These are phyloP conservation scores for Hydropsyche betteni DNA, from an alignment of 2,888 invertebrate genomes.

Conservation along the genomic window DNA sequence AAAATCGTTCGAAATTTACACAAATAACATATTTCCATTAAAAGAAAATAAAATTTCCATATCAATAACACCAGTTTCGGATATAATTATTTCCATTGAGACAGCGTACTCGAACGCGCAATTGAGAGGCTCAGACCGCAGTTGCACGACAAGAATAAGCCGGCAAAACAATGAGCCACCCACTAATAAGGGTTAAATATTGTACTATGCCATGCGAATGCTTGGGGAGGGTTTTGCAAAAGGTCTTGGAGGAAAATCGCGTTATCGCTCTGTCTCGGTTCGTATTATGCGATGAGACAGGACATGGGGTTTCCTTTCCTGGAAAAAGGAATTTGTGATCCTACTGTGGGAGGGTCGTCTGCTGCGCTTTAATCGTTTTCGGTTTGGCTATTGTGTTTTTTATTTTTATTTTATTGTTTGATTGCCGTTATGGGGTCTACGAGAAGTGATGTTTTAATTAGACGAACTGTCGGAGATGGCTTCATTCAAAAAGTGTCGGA, in stretches of 20 bases:
- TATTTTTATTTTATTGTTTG: neutral
- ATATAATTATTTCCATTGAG: no score
- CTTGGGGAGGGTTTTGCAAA: slow-evolving; percentile 31
- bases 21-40: no score
- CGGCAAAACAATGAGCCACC: slow-evolving; percentile 63
- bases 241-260: slow-evolving; percentile 25
- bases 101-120: neutral
- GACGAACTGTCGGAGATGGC: no score
- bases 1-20: no score
- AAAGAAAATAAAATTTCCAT: no score
- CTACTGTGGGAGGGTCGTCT: neutral
- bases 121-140: neutral
- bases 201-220: slow-evolving; percentile 53
- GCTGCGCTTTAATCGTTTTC: neutral
- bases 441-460: no score
- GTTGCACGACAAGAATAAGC: slow-evolving; percentile 45
- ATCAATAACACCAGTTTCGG: no score
- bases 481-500: no score
- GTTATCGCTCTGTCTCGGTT: slow-evolving; percentile 13
- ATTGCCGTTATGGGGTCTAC: neutral
- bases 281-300: slow-evolving; percentile 13
- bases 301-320: neutral
- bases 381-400: neutral
- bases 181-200: slow-evolving; percentile 63
- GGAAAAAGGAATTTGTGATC: neutral